Base-by-base conservation (phyloP, 2,113 vertebrate genomes). In the Dipodomys merriami region DNA sequence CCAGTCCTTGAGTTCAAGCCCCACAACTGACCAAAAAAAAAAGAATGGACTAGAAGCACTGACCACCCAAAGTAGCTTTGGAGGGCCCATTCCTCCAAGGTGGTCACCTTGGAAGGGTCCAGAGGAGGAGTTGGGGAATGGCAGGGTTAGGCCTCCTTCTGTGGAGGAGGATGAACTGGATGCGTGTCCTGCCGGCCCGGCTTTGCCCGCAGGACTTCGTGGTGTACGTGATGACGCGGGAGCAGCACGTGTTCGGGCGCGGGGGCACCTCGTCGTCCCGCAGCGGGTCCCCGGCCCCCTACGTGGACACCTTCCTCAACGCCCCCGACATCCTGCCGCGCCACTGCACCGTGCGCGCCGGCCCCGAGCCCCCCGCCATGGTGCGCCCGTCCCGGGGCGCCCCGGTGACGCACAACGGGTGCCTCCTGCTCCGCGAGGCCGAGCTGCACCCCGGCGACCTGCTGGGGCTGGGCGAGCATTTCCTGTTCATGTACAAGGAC, bases 401-500 rank as follows among this genome's bases (percentile, higher is more conserved):
- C 4, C 98, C 97, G 3, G 98, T 99, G 91, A 99, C 98, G 74
- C 99, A 99, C 97, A 99, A 99, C 11, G 99, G 99, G 53, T 97
- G 97, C 62, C 97, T 98, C 3, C 96, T 99, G 46, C 98, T 98
- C 96, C 98, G 99, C 49, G 99, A 99, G 97, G 97, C 98, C 0
- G 98, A 98, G 95, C 97, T 99, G 44, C 98, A 98, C 83, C 98
- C 99, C 0, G 99, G 99, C 27, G 99, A 99, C 96, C 97, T 99
- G 95, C 97, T 99, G 81, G 99, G 99, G 83, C 97, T 99, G 71
- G 99, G 99, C 53, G 97, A 98, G 91, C 98, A 99, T 93, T 99
- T 99, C 96, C 97, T 99, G 35, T 99, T 99, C 98, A 98, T 99
- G 97, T 99, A 99, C 95, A 98, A 99, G 81, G 99, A 99, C 97